Evolutionary conservation across 2,888 invertebrate genomes (phyloP).

Genomic region (Diabrotica balteata): DNA sequence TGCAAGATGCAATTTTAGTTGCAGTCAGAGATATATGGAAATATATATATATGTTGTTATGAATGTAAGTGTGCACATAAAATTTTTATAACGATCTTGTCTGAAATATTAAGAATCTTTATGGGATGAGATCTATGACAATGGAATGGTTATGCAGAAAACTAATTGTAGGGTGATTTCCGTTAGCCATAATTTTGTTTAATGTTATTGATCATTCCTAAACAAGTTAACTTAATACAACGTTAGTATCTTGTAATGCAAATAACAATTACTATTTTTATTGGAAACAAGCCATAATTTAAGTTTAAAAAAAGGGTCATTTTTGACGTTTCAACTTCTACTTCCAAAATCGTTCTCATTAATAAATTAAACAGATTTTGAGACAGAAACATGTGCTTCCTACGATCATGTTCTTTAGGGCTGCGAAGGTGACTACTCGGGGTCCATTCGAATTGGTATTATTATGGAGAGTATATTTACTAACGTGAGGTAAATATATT

Average conservation of each 20-base stretch:
- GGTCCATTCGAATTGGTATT: no score
- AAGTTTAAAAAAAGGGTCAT: no score
- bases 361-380: no score
- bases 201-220: neutral
- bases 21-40: neutral
- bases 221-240: neutral
- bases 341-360: no score
- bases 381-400: no score
- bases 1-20: conserved; percentile 4
- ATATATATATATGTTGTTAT: conserved; percentile 4
- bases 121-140: neutral
- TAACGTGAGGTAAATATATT: no score
- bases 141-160: neutral
- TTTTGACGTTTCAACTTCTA: no score
- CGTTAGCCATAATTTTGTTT: neutral
- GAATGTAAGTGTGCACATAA: neutral
- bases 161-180: neutral
- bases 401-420: no score
- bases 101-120: neutral
- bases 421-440: no score
- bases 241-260: neutral
- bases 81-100: neutral
- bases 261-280: no score
- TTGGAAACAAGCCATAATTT: no score
- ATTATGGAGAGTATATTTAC: no score